Base-by-base conservation (phyloP, 2,113 vertebrate species). In the Mus pahari region DNA sequence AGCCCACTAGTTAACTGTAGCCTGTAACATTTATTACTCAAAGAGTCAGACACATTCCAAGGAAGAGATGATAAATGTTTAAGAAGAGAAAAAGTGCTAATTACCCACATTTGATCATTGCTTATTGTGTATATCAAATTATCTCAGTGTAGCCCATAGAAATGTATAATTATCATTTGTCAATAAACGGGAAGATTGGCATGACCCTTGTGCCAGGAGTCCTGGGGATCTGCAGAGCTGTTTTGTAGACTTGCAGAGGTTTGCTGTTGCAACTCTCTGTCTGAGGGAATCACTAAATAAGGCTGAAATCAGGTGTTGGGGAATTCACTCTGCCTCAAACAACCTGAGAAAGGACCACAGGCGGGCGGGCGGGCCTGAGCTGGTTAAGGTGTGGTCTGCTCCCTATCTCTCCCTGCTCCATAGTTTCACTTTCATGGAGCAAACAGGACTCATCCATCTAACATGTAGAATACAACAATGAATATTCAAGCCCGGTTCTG, bases 401-500 rank as follows among this genome's bases (percentile, higher is more conserved):
- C 9, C 0, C 79, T 58, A 42, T 73, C 91, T 60, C 87, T 87
- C 42, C 93, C 50, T 75, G 48, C 45, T 78, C 31, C 26, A 50
- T 33, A 0, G 0, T 89, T 94, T 79, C 58, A 42, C 82, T 94
- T 94, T 74, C 8, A 0, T 79, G 64, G 48, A 31, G 42, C 0
- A 16, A 95, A 82, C 0, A 13, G 88, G 11, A 36, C 2, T 95
- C 66, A 4, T 89, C 71, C 93, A 55, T 90, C 97, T 95, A 36
- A 22, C 17, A 10, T 64, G 31, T n/a, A 90, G 91, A 89, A 50
- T 75, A 53, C 91, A 93, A 31, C 71, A 82, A 70, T 77, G 71
- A 96, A 45, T 90, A 73, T 94, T 45, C 91, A 96, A 66, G 31
- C 93, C 86, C 7, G 0, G 55, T 96, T 97, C 89, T 94, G 77